Conservation (phyloP, 2,888 invertebrate species). For the Cecidostiba fungosa region DNA sequence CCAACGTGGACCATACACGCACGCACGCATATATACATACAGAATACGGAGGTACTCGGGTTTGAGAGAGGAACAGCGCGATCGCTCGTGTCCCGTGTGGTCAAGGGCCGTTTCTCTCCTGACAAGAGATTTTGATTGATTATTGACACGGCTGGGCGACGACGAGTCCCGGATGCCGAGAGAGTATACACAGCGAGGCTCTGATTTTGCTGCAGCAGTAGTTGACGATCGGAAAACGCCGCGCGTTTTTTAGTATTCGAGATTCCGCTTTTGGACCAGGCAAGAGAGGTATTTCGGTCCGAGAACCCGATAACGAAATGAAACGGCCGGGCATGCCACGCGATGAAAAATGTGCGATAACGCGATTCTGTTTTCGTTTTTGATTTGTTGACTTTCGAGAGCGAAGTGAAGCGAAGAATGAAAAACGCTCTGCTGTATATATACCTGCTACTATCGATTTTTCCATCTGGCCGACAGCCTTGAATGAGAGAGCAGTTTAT, state of each 20-base stretch:
- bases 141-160: slow-evolving; percentile 43
- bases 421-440: background rate
- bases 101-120: slow-evolving; percentile 18
- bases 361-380: background rate
- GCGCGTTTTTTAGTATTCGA: background rate
- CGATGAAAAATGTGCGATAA: background rate
- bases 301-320: background rate
- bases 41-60: background rate
- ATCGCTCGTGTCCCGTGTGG: slow-evolving; percentile 13
- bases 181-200: background rate
- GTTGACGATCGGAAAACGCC: background rate
- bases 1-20: background rate
- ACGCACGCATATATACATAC: background rate
- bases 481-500: background rate
- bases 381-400: slow-evolving; percentile 1
- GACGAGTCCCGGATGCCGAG: background rate
- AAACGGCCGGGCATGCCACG: background rate
- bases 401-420: background rate
- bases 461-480: background rate
- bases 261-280: background rate
- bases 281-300: background rate
- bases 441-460: background rate
- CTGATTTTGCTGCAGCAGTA: background rate
- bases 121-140: slow-evolving; percentile 62
- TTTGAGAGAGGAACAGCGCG: background rate